These are phyloP conservation scores for Pissodes strobi DNA, from an alignment of 1,140 invertebrate genomes.

Conservation along the genomic window DNA sequence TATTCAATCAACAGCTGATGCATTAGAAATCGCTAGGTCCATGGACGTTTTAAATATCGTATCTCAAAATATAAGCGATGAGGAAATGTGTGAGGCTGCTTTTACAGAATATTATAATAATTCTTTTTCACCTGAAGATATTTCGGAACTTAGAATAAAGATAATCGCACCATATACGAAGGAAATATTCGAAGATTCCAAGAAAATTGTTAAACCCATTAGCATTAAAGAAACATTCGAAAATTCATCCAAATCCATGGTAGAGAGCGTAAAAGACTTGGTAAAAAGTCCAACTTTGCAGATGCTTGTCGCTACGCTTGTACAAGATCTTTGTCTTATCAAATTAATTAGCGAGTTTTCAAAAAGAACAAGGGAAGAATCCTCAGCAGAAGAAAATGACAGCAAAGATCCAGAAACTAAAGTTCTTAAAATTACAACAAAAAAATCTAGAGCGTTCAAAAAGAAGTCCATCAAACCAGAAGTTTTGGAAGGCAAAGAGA, in stretches of 20 bases:
- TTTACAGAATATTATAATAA: background rate
- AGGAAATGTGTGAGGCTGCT: constrained; percentile 3
- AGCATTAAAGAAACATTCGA: background rate
- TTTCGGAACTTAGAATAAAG: background rate
- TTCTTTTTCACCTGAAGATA: background rate
- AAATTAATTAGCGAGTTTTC: constrained; percentile 31
- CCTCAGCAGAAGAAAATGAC: too few relatives aligned
- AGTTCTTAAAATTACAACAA: too few relatives aligned
- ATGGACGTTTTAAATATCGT: background rate
- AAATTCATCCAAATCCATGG: background rate
- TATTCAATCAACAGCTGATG: constrained; percentile 2
- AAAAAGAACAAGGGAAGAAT: background rate
- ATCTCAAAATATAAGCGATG: background rate
- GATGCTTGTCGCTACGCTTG: constrained; percentile 28
- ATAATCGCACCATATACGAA: background rate
- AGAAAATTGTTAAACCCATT: background rate
- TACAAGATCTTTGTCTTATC: constrained; percentile 36
- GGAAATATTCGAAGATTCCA: background rate
- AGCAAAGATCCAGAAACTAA: too few relatives aligned
- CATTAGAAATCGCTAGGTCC: background rate
- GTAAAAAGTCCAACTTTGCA: constrained; percentile 23
- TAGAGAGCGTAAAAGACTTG: constrained; percentile 11
- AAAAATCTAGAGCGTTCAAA: too few relatives aligned
- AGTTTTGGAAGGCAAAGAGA: too few relatives aligned
- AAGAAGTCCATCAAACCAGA: too few relatives aligned